Conservation (phyloP, 2,113 vertebrate genomes). For the Saccopteryx leptura region DNA sequence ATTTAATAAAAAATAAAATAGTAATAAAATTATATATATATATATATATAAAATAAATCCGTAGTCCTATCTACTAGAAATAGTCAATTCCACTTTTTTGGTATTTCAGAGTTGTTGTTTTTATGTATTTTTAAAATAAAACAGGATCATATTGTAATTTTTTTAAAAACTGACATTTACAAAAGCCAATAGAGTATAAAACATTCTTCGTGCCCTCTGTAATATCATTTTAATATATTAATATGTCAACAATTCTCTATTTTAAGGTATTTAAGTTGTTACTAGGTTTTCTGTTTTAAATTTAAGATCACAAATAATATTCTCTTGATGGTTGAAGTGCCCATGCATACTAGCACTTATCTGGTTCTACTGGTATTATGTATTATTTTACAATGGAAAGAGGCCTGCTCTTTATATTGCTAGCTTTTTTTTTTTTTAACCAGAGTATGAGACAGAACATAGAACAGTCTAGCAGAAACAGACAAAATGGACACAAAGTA, state of each 20-base stretch:
- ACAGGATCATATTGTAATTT: background rate
- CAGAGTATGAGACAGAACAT: background rate
- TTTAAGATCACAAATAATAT: background rate
- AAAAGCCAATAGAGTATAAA: constrained; percentile 29
- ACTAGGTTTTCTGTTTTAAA: background rate
- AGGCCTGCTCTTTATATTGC: background rate
- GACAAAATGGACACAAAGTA: background rate
- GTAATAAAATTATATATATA: background rate
- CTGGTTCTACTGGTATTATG: background rate
- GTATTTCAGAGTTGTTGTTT: background rate
- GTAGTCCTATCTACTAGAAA: background rate
- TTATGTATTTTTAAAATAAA: constrained; percentile 30
- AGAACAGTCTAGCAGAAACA: background rate
- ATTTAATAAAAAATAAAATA: constrained; percentile 24
- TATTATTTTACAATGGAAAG: background rate
- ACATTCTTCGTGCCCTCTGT: background rate
- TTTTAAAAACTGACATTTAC: background rate
- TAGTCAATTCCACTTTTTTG: background rate
- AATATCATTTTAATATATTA: constrained; percentile 13
- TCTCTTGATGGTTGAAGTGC: background rate
- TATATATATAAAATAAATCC: background rate
- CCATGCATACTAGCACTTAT: background rate
- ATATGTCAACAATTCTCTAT: background rate
- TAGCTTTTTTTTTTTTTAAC: background rate
- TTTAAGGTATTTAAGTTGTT: constrained; percentile 24